phyloP scores from a whole-genome alignment of 2,113 vertebrate genomes.

The Lepus americanus region DNA sequence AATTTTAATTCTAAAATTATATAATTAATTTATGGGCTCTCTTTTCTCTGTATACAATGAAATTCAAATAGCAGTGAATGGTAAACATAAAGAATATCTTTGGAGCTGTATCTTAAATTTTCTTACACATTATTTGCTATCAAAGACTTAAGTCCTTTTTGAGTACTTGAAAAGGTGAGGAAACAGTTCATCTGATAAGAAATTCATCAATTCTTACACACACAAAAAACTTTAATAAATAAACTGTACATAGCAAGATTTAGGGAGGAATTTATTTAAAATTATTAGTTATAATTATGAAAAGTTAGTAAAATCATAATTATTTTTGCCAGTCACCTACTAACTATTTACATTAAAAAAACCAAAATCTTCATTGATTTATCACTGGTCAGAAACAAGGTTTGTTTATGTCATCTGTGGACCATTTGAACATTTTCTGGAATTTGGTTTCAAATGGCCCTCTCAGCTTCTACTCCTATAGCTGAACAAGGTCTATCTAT shows the following conservation, averaged over 20 bases:
- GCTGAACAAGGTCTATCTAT: not conserved
- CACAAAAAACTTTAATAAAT: not conserved
- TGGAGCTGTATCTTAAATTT: conserved; percentile 1
- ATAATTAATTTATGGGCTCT: not conserved
- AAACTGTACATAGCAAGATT: not conserved
- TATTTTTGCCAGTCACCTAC: not conserved
- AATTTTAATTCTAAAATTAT: too few relatives aligned
- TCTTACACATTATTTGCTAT: not conserved
- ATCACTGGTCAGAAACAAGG: not conserved
- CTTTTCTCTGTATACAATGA: not conserved
- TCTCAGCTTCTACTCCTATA: fast-evolving
- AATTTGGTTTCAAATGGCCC: not conserved
- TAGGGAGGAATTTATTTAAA: not conserved
- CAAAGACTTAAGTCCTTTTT: not conserved
- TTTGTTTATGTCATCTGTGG: not conserved
- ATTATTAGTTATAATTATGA: not conserved
- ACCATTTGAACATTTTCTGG: not conserved
- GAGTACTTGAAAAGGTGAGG: not conserved
- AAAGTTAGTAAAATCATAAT: not conserved
- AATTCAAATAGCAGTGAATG: not conserved
- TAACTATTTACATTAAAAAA: not conserved
- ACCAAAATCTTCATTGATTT: not conserved
- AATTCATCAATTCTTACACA: not conserved
- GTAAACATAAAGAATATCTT: not conserved
- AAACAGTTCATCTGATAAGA: not conserved